Evolutionary conservation across 2,888 invertebrate species (phyloP).

Genomic region (Melinaea marsaeus): DNA sequence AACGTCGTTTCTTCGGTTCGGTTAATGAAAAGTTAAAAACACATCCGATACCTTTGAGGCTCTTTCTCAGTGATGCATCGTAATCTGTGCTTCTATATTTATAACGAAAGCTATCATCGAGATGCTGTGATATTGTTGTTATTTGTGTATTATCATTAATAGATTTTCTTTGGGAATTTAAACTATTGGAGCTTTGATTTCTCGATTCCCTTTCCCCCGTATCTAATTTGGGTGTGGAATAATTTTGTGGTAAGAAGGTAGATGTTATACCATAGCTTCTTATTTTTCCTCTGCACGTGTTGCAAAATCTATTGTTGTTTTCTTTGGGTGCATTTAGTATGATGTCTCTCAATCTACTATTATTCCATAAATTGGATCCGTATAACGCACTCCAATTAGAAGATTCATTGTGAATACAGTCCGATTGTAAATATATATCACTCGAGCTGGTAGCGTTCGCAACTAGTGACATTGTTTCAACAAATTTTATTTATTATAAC

Average conservation of each 20-base stretch:
- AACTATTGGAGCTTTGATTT: constrained; percentile 35
- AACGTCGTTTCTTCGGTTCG: constrained; percentile 68
- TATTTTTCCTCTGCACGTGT: constrained; percentile 67
- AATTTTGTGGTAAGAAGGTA: constrained; percentile 56
- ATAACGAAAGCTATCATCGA: constrained; percentile 62
- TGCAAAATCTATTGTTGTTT: constrained; percentile 60
- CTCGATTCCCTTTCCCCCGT: constrained; percentile 28
- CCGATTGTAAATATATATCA: constrained; percentile 41
- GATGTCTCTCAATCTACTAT: constrained; percentile 56
- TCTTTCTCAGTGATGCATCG: constrained; percentile 66
- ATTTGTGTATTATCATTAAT: constrained; percentile 38
- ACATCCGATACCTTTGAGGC: constrained; percentile 69
- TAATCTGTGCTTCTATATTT: constrained; percentile 57
- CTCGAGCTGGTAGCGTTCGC: constrained; percentile 38
- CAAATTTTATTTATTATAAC: constrained; percentile 26
- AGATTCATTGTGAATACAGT: constrained; percentile 47
- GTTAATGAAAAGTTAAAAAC: constrained; percentile 66
- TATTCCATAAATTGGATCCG: constrained; percentile 66
- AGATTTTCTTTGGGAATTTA: constrained; percentile 39
- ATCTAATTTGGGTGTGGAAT: constrained; percentile 64
- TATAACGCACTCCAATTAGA: constrained; percentile 62
- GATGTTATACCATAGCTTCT: constrained; percentile 66
- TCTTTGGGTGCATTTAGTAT: constrained; percentile 53
- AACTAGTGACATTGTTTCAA: constrained; percentile 55
- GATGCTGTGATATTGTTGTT: constrained; percentile 67